phyloP scores from a whole-genome alignment of 2,113 vertebrate species.

The Gallinago undulata region DNA sequence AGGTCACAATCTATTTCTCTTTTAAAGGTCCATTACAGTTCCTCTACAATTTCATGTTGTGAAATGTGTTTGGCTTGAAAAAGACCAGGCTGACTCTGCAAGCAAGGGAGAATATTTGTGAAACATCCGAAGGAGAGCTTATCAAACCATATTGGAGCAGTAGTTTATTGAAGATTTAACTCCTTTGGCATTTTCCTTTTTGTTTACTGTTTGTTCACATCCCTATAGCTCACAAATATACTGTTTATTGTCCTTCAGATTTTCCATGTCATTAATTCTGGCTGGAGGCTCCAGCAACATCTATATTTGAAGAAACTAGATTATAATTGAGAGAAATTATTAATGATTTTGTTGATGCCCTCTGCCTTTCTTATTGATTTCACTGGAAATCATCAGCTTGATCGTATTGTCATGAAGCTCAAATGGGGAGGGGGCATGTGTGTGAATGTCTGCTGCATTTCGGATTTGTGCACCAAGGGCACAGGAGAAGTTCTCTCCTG shows the following conservation, averaged over 20 bases:
- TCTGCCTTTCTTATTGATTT: slow-evolving; percentile 36
- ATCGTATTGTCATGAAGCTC: background rate
- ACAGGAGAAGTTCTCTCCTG: background rate
- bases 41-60: background rate
- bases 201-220: slow-evolving; percentile 29
- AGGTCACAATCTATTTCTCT: slow-evolving; percentile 7
- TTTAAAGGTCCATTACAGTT: background rate
- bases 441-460: background rate
- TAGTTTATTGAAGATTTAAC: slow-evolving; percentile 46
- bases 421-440: background rate
- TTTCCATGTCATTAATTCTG: slow-evolving; percentile 39
- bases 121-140: background rate
- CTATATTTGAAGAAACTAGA: slow-evolving; percentile 11
- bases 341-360: slow-evolving; percentile 46
- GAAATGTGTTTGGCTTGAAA: slow-evolving; percentile 12
- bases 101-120: background rate
- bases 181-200: slow-evolving; percentile 42
- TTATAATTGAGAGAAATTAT: slow-evolving; percentile 31
- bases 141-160: background rate
- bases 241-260: slow-evolving; percentile 35
- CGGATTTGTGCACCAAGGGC: background rate
- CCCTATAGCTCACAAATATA: slow-evolving; percentile 4
- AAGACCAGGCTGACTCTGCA: background rate
- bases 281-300: slow-evolving; percentile 6
- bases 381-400: background rate